Percentiles rank a stretch among this genome's conserved stretches.
phyloP scores from a whole-genome alignment of 2,797 vertebrate species.

The Oryzias dopingdopingensis region DNA sequence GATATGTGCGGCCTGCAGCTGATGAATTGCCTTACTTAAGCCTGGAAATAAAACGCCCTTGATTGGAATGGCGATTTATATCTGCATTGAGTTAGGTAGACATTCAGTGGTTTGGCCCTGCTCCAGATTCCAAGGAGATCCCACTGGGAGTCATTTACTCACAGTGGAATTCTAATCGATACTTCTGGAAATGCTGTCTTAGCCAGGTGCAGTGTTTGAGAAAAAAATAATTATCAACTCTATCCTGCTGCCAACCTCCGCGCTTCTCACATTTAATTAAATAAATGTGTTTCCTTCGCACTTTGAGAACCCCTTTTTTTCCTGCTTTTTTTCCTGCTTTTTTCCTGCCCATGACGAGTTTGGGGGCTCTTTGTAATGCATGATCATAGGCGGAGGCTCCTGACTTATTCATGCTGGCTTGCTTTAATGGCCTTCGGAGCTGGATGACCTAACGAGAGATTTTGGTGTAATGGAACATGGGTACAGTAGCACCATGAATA shows the following conservation, averaged over 20 bases:
- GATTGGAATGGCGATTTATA: constrained; percentile 81
- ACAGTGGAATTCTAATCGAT: constrained; percentile 78
- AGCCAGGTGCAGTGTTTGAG: constrained; percentile 53
- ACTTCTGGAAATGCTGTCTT: constrained; percentile 67
- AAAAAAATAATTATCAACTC: constrained; percentile 26
- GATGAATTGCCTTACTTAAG: constrained; percentile 67
- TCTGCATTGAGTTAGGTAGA: constrained; percentile 73
- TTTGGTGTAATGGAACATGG: constrained; percentile 68
- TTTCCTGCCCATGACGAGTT: constrained; percentile 52
- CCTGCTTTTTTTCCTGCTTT: constrained; percentile 2
- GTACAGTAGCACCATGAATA: constrained; percentile 68
- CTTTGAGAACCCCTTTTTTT: constrained; percentile 19
- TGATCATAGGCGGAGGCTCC: constrained; percentile 67
- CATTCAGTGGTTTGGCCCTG: constrained; percentile 66
- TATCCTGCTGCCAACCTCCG: constrained; percentile 40
- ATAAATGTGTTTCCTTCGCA: constrained; percentile 57
- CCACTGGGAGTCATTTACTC: constrained; percentile 76
- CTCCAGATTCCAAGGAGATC: constrained; percentile 72
- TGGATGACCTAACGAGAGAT: constrained; percentile 75
- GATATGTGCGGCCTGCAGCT: constrained; percentile 51
- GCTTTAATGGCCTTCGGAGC: constrained; percentile 74
- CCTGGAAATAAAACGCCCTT: constrained; percentile 71
- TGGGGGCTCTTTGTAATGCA: constrained; percentile 54
- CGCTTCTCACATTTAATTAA: constrained; percentile 63
- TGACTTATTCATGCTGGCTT: constrained; percentile 79